phyloP scores from a whole-genome alignment of 53 echinoderm and acorn worm species.

The Crossaster papposus region DNA sequence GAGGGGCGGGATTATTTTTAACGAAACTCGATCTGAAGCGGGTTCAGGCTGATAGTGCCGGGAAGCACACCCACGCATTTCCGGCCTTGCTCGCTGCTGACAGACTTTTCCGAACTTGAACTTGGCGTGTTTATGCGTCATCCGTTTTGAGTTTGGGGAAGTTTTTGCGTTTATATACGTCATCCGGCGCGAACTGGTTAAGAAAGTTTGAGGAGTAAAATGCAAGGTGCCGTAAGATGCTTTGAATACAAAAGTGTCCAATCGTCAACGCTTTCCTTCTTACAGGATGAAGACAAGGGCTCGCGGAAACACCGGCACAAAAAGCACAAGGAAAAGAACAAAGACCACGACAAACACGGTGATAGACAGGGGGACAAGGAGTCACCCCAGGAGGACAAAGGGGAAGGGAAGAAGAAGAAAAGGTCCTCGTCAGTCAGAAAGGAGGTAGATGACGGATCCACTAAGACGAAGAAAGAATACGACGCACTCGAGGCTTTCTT shows the following conservation, averaged over 20 bases:
- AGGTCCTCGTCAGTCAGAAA: conserved; percentile 41
- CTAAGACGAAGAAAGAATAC: conserved; percentile 42
- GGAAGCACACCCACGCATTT: too few relatives aligned
- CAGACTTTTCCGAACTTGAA: too few relatives aligned
- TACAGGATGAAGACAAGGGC: conserved; percentile 80
- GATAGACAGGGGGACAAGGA: background rate
- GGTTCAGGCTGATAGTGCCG: too few relatives aligned
- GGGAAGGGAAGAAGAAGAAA: conserved; percentile 80
- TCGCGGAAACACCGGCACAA: conserved; percentile 67
- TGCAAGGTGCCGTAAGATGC: background rate
- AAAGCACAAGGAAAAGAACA: conserved; percentile 85
- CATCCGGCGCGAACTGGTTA: too few relatives aligned
- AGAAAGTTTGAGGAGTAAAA: too few relatives aligned
- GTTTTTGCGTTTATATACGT: too few relatives aligned
- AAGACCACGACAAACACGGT: conserved; percentile 47
- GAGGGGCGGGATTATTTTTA: too few relatives aligned
- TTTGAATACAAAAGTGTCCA: background rate
- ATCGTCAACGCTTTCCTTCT: background rate
- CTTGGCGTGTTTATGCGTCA: too few relatives aligned
- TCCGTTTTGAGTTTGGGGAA: too few relatives aligned
- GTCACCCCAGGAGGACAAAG: conserved; percentile 20
- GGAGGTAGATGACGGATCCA: background rate
- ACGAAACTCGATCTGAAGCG: too few relatives aligned
- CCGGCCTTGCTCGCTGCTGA: too few relatives aligned
- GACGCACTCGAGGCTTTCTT: conserved; percentile 86